These are phyloP conservation scores for Oryzias sinensis DNA, from an alignment of 2,797 vertebrate genomes.

Conservation along the genomic window DNA sequence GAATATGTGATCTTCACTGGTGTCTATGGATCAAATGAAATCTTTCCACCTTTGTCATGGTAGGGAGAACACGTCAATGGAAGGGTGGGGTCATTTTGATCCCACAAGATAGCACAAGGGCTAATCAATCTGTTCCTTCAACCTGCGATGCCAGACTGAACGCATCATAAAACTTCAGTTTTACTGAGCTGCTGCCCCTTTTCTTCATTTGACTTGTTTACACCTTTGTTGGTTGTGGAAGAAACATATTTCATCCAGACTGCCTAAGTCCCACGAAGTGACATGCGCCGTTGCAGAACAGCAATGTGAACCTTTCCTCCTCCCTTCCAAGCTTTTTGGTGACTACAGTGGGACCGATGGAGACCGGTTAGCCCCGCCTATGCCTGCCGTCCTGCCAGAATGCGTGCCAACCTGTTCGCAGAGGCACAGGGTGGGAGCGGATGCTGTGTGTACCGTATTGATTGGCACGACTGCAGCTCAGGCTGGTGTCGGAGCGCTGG, in stretches of 20 bases:
- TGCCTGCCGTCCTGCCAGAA: slow-evolving; percentile 25
- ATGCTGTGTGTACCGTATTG: slow-evolving; percentile 57
- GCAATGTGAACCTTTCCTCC: neutral
- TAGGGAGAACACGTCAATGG: no score
- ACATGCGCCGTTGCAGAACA: neutral
- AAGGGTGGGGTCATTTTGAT: no score
- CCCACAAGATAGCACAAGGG: no score
- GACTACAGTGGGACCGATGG: slow-evolving; percentile 9
- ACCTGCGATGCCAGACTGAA: neutral
- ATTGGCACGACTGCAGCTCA: slow-evolving; percentile 55
- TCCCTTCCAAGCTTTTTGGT: slow-evolving; percentile 4
- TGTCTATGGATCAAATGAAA: no score
- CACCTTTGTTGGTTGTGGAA: no score
- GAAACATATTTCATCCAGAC: slow-evolving; percentile 29
- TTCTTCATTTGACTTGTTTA: slow-evolving; percentile 4
- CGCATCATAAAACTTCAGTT: neutral
- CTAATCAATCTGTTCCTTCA: no score
- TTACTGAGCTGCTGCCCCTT: slow-evolving; percentile 34
- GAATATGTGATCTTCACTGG: no score
- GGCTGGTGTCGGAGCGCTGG: slow-evolving; percentile 47
- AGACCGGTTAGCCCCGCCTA: slow-evolving; percentile 12
- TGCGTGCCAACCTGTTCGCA: slow-evolving; percentile 54
- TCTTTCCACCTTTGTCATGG: no score
- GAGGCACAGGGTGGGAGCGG: slow-evolving; percentile 47
- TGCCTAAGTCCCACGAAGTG: slow-evolving; percentile 35